phyloP scores from a whole-genome alignment of 2,888 invertebrate species.

The Lordiphosa fenestrarum region DNA sequence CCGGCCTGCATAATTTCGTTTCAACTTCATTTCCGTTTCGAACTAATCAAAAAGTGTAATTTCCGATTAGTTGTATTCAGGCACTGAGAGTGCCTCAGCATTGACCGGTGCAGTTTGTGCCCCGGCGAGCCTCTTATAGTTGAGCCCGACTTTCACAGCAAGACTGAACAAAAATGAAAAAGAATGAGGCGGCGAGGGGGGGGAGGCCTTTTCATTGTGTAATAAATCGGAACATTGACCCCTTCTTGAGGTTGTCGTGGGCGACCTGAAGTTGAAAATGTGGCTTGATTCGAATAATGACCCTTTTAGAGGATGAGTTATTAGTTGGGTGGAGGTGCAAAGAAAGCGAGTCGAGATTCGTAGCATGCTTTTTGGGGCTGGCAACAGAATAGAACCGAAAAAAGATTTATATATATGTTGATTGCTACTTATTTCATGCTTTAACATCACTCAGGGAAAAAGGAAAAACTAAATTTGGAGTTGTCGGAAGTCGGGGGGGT shows the following conservation, averaged over 20 bases:
- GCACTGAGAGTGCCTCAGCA: constrained; percentile 35
- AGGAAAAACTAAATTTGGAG: too few species aligned
- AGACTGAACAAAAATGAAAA: constrained; percentile 28
- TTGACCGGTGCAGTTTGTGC: constrained; percentile 31
- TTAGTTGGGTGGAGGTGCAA: not conserved
- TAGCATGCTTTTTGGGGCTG: constrained; percentile 16
- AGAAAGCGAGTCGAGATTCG: not conserved
- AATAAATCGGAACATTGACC: constrained; percentile 72
- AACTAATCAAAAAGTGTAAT: constrained; percentile 81
- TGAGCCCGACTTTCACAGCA: constrained; percentile 37
- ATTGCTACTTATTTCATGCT: too few species aligned
- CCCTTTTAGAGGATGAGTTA: constrained; percentile 39
- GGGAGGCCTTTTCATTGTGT: constrained; percentile 48
- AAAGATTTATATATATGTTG: too few species aligned
- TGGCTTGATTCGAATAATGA: constrained; percentile 29
- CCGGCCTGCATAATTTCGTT: constrained; percentile 79
- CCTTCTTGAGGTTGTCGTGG: constrained; percentile 40
- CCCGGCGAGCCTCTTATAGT: constrained; percentile 33
- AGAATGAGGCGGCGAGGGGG: not conserved
- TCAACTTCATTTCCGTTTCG: constrained; percentile 80
- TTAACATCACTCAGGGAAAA: too few species aligned
- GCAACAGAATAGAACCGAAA: not conserved
- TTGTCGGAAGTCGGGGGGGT: too few species aligned
- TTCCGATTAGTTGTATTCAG: constrained; percentile 79
- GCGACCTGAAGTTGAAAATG: constrained; percentile 31